These are phyloP conservation scores for Jacana jacana DNA, from an alignment of 2,113 vertebrate genomes.

Conservation along the genomic window DNA sequence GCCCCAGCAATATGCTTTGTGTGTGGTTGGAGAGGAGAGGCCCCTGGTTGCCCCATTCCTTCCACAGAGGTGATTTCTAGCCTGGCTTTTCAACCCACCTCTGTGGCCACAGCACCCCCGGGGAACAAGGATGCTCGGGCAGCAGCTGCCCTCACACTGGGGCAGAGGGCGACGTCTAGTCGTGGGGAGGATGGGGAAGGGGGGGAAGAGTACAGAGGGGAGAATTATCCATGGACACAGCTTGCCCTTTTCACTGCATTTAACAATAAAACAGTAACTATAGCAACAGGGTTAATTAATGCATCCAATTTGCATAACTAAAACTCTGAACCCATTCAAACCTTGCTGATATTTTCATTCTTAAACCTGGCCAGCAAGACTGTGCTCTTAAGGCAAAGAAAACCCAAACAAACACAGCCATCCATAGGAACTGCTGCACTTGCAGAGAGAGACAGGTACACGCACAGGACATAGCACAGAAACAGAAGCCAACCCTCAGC, in stretches of 20 bases:
- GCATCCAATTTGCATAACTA: conserved; percentile 43
- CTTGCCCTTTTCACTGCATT: conserved; percentile 17
- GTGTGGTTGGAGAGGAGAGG: not conserved
- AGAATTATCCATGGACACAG: conserved; percentile 13
- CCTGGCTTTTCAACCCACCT: not conserved
- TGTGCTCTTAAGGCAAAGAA: not conserved
- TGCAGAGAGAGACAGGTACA: not conserved
- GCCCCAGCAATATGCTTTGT: not conserved
- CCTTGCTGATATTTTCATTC: not conserved
- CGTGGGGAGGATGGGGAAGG: not conserved
- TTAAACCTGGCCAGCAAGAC: not conserved
- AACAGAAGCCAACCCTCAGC: not conserved
- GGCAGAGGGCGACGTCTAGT: not conserved
- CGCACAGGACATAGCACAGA: accelerated
- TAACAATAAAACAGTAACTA: conserved; percentile 53
- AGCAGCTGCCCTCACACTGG: not conserved
- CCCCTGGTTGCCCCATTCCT: not conserved
- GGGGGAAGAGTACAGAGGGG: not conserved
- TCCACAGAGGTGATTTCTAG: not conserved
- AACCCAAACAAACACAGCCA: not conserved
- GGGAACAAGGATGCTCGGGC: not conserved
- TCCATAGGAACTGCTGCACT: accelerated
- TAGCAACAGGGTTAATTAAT: conserved; percentile 66
- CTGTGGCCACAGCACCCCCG: not conserved
- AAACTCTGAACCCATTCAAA: conserved; percentile 46